Base-by-base conservation (phyloP, 2,113 vertebrate genomes). In the Chlorocebus sabaeus region DNA sequence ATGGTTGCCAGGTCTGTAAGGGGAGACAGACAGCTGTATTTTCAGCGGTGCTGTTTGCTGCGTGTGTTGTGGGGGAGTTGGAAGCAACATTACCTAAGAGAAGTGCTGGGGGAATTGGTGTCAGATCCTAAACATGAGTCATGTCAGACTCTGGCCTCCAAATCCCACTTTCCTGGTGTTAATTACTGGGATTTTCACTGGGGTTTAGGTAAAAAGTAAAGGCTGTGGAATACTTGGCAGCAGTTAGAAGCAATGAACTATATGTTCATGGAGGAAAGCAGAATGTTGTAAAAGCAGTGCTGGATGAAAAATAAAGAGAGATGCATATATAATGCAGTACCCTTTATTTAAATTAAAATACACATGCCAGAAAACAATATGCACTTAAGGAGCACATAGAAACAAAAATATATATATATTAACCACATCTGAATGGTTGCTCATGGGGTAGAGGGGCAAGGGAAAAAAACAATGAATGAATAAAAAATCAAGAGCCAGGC, bases 311-410 rank as follows among this genome's bases (percentile, higher is more conserved):
- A n/a, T 43, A n/a, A 35, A 70, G 48, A 57, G 57, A 55, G 45
- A 0, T 8, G 20, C 2, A 32, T 0, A 9, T 3, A 23, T 5
- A 9, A 14, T 3, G 1, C 8, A 8, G 45, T 40, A 3, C 17
- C 8, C 2, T 90, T 48, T 73, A 50, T 32, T 81, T 72, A 35
- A 64, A 45, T 67, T 40, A 57, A 68, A 70, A 50, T 50, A 3
- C 3, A 17, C 10, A 18, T 2, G n/a, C 17, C 9, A 64, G 45
- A 70, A 59, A 38, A 40, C 25, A 95, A 25, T 40, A 43, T 6
- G 23, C 22, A 23, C 61, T 43, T 75, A 75, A 68, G 73, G 55
- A 67, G 55, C 40, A 40, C n/a, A 6, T 20, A 4, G 5, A 73
- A 18, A 50, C 40, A 30, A 52, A 82, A 78, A 64, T 17, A 13